Evolutionary conservation across 2,888 invertebrate species (phyloP).

Genomic region (Oegoconia quadripuncta): DNA sequence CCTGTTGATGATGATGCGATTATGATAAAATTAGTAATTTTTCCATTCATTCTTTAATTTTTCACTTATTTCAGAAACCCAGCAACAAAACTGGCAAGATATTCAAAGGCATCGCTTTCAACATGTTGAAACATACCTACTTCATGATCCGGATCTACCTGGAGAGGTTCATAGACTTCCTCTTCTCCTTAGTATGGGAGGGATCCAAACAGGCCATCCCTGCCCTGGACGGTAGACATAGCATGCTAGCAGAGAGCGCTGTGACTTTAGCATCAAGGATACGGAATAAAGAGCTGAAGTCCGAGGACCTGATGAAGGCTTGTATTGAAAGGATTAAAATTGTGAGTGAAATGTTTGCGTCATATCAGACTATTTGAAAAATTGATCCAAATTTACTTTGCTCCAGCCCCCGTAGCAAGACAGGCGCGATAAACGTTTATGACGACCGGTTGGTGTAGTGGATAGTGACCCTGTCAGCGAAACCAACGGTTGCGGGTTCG

Average conservation of each 20-base stretch:
- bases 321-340: slow-evolving; percentile 88
- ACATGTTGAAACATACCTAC: slow-evolving; percentile 48
- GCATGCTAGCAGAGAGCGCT: slow-evolving; percentile 80
- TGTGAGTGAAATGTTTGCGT: slow-evolving; percentile 50
- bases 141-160: slow-evolving; percentile 51
- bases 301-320: slow-evolving; percentile 83
- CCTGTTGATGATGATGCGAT: no score
- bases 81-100: slow-evolving; percentile 55
- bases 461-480: no score
- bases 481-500: no score
- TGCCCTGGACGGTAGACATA: slow-evolving; percentile 49
- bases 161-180: slow-evolving; percentile 52
- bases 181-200: slow-evolving; percentile 58
- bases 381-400: no score
- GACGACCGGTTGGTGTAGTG: no score
- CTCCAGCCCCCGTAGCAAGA: no score
- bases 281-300: slow-evolving; percentile 79
- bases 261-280: slow-evolving; percentile 83
- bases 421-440: no score
- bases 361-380: neutral
- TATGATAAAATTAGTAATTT: no score
- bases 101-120: slow-evolving; percentile 48
- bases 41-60: neutral
- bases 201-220: slow-evolving; percentile 45
- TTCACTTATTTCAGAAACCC: slow-evolving; percentile 31